phyloP scores from a whole-genome alignment of 2,888 invertebrate species.

The Nowickia ferox region DNA sequence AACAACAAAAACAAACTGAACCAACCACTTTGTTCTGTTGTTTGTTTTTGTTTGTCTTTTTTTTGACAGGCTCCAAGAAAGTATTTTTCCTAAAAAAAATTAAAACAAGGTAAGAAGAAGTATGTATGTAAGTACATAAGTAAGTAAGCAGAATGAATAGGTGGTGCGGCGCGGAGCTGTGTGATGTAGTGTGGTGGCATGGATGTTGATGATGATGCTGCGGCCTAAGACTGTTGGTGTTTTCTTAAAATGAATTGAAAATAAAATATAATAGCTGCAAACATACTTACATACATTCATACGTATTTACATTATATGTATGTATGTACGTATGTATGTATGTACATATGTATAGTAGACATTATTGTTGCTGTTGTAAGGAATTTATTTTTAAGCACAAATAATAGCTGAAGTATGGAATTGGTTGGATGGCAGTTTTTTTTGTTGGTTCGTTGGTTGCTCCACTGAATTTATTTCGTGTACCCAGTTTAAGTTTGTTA shows the following conservation, averaged over 20 bases:
- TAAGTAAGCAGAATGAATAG: slow-evolving; percentile 23
- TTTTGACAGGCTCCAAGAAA: slow-evolving; percentile 67
- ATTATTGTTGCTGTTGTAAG: slow-evolving; percentile 51
- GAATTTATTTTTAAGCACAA: slow-evolving; percentile 66
- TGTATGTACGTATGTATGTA: too few species aligned
- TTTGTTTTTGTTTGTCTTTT: slow-evolving; percentile 17
- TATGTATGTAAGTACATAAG: neutral
- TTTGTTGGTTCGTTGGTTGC: slow-evolving; percentile 16
- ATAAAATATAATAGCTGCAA: slow-evolving; percentile 26
- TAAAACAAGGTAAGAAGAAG: slow-evolving; percentile 38
- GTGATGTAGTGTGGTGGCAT: slow-evolving; percentile 13
- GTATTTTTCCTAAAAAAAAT: slow-evolving; percentile 34
- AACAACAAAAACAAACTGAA: slow-evolving; percentile 57
- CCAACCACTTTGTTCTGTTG: slow-evolving; percentile 64
- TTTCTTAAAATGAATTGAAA: slow-evolving; percentile 56
- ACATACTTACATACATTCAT: neutral
- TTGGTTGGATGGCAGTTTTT: slow-evolving; percentile 27
- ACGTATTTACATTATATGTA: neutral
- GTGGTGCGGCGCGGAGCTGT: neutral
- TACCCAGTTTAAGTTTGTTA: slow-evolving; percentile 53
- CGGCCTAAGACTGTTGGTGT: slow-evolving; percentile 43
- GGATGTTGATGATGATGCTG: slow-evolving; percentile 48
- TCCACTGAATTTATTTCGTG: slow-evolving; percentile 50
- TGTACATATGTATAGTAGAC: too few species aligned
- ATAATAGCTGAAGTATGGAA: slow-evolving; percentile 46